Evolutionary conservation across 2,888 invertebrate genomes (phyloP).

Genomic region (Amphipyra tragopoginis): DNA sequence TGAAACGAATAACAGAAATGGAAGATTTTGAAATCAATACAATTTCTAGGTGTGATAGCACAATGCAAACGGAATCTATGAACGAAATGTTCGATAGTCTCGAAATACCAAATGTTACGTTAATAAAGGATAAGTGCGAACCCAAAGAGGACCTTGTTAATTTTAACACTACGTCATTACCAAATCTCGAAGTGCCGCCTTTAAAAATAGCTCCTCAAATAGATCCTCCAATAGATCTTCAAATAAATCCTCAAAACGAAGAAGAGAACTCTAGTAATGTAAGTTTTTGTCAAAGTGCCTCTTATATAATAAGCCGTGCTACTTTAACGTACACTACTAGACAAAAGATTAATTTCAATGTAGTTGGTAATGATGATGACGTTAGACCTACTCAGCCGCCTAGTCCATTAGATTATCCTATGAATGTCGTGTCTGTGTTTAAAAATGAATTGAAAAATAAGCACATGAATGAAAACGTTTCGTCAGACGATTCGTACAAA

Average conservation of each 20-base stretch:
- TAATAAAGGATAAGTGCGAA: constrained; percentile 76
- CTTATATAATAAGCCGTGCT: constrained; percentile 79
- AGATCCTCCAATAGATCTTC: no score
- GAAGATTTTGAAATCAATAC: constrained; percentile 60
- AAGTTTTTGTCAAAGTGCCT: constrained; percentile 67
- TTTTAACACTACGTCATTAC: constrained; percentile 69
- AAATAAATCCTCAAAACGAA: constrained; percentile 60
- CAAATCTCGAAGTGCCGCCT: constrained; percentile 69
- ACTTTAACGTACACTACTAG: constrained; percentile 82
- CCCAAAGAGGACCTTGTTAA: constrained; percentile 68
- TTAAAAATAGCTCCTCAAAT: constrained; percentile 62
- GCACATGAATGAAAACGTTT: constrained; percentile 40
- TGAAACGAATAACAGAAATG: constrained; percentile 71
- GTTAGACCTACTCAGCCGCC: constrained; percentile 65
- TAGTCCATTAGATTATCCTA: constrained; percentile 77
- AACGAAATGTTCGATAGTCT: constrained; percentile 78
- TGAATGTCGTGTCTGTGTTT: constrained; percentile 81
- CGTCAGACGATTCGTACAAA: constrained; percentile 53
- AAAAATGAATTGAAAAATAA: constrained; percentile 73
- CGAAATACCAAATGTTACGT: constrained; percentile 82
- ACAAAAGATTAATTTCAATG: constrained; percentile 82
- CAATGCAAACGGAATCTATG: constrained; percentile 64
- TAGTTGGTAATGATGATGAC: constrained; percentile 73
- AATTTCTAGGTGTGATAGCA: constrained; percentile 60
- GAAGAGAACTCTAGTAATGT: constrained; percentile 62